phyloP scores from a whole-genome alignment of 1,140 invertebrate genomes.

The Pararge aegeria region DNA sequence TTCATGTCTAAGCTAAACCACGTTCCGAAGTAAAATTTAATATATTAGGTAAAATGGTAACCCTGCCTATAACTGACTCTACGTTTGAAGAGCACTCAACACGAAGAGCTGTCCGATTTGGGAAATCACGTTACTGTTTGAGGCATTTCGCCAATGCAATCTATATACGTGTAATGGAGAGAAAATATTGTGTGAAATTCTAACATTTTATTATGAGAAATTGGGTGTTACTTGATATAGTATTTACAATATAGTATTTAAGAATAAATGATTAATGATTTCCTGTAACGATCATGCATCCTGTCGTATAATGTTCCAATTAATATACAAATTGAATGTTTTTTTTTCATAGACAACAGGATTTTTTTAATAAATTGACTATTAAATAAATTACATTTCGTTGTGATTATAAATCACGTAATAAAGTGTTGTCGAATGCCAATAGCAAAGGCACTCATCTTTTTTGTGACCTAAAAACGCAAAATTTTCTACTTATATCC shows the following conservation, averaged over 20 bases:
- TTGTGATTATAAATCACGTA: neutral
- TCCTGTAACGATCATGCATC: too few species aligned
- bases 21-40: neutral
- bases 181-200: conserved; percentile 10
- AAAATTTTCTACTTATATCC: conserved; percentile 23
- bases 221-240: neutral
- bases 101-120: conserved; percentile 60
- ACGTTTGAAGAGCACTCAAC: conserved; percentile 60
- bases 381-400: too few species aligned
- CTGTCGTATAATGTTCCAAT: too few species aligned
- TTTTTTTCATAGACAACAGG: too few species aligned
- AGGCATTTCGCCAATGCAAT: conserved; percentile 16
- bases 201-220: conserved; percentile 3
- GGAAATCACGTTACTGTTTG: conserved; percentile 61
- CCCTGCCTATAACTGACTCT: conserved; percentile 22
- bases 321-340: too few species aligned
- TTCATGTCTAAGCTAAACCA: neutral
- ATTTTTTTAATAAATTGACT: too few species aligned
- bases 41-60: conserved; percentile 8
- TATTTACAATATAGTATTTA: neutral
- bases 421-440: neutral
- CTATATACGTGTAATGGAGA: conserved; percentile 15
- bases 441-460: neutral
- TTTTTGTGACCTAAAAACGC: conserved; percentile 29
- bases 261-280: neutral